These are phyloP conservation scores for Cyprinodon brontotheroides DNA, from an alignment of 2,113 vertebrate genomes.

Conservation along the genomic window DNA sequence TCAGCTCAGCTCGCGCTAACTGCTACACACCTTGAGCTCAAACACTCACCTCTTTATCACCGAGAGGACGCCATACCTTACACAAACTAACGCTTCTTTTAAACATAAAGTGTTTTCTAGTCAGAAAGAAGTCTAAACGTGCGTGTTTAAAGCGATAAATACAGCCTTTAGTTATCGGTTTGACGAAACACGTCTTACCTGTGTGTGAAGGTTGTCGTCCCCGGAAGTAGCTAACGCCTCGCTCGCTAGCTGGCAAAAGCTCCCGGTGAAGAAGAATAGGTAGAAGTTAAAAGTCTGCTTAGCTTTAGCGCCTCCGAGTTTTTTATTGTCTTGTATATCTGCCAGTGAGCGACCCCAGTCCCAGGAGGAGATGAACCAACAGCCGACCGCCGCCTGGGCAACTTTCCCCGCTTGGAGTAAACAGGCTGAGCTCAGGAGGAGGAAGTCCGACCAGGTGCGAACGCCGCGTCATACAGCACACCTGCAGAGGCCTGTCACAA, in stretches of 20 bases:
- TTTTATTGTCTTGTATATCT: slow-evolving; percentile 16
- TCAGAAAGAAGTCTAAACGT: rapidly evolving
- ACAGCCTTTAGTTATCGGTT: not conserved
- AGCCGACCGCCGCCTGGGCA: slow-evolving; percentile 36
- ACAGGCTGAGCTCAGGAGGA: slow-evolving; percentile 67
- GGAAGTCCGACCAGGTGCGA: slow-evolving; percentile 69
- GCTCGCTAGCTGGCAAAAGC: slow-evolving; percentile 41
- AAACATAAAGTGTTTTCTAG: not conserved
- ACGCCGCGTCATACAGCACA: not conserved
- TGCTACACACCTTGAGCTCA: slow-evolving; percentile 49
- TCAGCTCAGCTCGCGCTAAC: slow-evolving; percentile 19
- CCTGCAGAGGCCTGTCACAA: not conserved
- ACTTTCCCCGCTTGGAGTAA: slow-evolving; percentile 69
- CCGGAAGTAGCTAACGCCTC: slow-evolving; percentile 74
- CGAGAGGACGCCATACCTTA: not conserved
- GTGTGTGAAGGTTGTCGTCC: slow-evolving; percentile 62
- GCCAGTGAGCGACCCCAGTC: not conserved
- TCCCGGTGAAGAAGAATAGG: not conserved
- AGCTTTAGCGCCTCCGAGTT: not conserved
- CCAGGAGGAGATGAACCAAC: slow-evolving; percentile 53
- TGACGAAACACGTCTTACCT: slow-evolving; percentile 80
- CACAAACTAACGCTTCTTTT: not conserved
- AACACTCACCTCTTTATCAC: slow-evolving; percentile 29
- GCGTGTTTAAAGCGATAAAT: not conserved
- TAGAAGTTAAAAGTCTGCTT: not conserved